Evolutionary conservation across 64 coral and sea anemone species (phyloP), one percentile per base, ranked within the genome.

Genomic region (Porites lutea): DNA sequence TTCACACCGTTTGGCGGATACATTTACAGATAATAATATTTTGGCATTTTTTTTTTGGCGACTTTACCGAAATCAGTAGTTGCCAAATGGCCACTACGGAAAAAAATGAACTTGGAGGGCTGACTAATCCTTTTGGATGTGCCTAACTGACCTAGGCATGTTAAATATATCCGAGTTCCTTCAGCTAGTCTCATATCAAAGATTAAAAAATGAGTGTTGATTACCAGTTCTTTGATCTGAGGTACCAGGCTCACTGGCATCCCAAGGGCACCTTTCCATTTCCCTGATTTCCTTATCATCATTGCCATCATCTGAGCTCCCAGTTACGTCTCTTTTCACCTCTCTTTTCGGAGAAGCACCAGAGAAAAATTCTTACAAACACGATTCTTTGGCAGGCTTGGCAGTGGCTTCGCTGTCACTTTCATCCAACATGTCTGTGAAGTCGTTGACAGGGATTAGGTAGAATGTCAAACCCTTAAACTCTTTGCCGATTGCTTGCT

Each of bases 391-490:
- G 20, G 71, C 71, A 37, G 23, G 23, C 71, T 71, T 20, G n/a
- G 10, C 63, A 16, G 63, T 60, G 63, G 66, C 14, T 70, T 70
- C 66, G 71, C 71, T 10, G 23, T 73, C 37, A 15, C 71, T 73
- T 73, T 73, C 37, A 73, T 73, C 22, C 22, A 11, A 48, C 71
- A 37, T 73, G 22, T 65, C 37, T 45, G 22, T 84, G 59, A 49
- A 45, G 47, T 90, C 49, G 61, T 90, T 10, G 45, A 72, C 44
- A 13, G 89, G 64, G 50, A 83, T 46, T 22, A 91, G 48, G 50
- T 91, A 91, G 21, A 91, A 75, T 6, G 67, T 83, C 70, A 91
- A 71, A 59, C 79, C 50, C 59, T 91, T 91, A 59, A 72, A 91
- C 15, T 91, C 78, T 91, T 91, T 91, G 8, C 68, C 52, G 8